A percentile compares a stretch with the other conserved stretches of the same genome.
These are phyloP conservation scores for Lordiphosa andalusiaca DNA, from an alignment of 2,888 invertebrate genomes.

Conservation along the genomic window DNA sequence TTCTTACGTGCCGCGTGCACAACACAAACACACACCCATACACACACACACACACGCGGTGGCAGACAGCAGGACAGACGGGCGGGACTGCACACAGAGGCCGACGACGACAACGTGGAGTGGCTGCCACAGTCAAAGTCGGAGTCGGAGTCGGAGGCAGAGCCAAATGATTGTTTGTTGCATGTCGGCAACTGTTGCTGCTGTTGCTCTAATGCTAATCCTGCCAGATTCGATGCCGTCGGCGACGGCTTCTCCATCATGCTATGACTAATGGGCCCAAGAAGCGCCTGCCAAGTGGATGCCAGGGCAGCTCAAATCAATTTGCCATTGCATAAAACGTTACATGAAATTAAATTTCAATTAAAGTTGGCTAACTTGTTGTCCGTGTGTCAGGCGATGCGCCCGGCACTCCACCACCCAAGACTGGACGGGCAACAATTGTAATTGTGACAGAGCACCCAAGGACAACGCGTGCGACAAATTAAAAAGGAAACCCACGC, in stretches of 20 bases:
- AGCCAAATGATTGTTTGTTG: constrained; percentile 69
- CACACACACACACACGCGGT: constrained; percentile 18
- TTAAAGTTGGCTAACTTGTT: constrained; percentile 45
- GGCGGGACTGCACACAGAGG: constrained; percentile 5
- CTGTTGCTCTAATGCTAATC: constrained; percentile 58
- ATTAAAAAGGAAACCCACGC: constrained; percentile 37
- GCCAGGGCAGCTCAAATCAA: constrained; percentile 54
- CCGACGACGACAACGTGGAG: constrained; percentile 10
- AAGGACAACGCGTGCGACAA: constrained; percentile 55
- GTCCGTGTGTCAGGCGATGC: constrained; percentile 11
- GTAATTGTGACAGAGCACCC: constrained; percentile 18
- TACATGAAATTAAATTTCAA: constrained; percentile 69
- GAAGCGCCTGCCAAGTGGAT: constrained; percentile 17
- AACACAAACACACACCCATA: constrained; percentile 20
- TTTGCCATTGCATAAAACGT: constrained; percentile 55
- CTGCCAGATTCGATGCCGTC: constrained; percentile 46
- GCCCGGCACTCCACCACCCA: constrained; percentile 29
- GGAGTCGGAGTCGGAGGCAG: constrained; percentile 6
- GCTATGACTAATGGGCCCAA: constrained; percentile 65
- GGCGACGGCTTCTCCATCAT: constrained; percentile 31
- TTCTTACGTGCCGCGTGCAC: constrained; percentile 67
- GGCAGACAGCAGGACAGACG: constrained; percentile 12
- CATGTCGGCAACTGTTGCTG: constrained; percentile 50
- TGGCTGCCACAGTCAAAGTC: constrained; percentile 17
- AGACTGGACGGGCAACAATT: background rate